phyloP scores from a whole-genome alignment of 2,113 vertebrate genomes.

The Bucco capensis region DNA sequence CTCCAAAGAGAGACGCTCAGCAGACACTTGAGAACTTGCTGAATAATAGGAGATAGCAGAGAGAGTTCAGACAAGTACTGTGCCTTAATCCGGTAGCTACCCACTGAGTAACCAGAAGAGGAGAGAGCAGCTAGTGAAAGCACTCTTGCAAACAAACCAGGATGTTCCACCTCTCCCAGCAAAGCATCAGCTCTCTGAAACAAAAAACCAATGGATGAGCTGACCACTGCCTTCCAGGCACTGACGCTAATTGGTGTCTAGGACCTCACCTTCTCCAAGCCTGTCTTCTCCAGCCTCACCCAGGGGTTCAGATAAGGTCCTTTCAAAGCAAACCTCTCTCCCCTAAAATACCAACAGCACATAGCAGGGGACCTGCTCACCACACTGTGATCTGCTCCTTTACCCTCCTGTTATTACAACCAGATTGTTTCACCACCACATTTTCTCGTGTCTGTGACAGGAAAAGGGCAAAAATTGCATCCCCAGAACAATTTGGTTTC shows the following conservation, averaged over 20 bases:
- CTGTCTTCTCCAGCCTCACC: not conserved
- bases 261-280: not conserved
- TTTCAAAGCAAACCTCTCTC: not conserved
- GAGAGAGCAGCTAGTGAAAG: conserved; percentile 32
- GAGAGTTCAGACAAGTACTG: not conserved
- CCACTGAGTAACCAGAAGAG: not conserved
- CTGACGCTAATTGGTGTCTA: not conserved
- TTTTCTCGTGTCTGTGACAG: not conserved
- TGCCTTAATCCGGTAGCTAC: not conserved
- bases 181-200: conserved; percentile 52
- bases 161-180: conserved; percentile 13
- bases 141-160: conserved; percentile 19
- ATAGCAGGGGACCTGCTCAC: not conserved
- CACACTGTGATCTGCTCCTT: not conserved
- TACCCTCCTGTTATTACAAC: not conserved
- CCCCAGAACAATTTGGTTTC: not conserved
- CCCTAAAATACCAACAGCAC: not conserved
- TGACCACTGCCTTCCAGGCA: not conserved
- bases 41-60: conserved; percentile 27
- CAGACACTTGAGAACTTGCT: conserved; percentile 19
- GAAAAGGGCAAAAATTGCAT: not conserved
- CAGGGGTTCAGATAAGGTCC: not conserved
- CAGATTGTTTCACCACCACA: not conserved
- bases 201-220: not conserved
- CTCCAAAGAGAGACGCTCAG: not conserved